Conservation (phyloP, 2,888 invertebrate species). For the Homarus gammarus region DNA sequence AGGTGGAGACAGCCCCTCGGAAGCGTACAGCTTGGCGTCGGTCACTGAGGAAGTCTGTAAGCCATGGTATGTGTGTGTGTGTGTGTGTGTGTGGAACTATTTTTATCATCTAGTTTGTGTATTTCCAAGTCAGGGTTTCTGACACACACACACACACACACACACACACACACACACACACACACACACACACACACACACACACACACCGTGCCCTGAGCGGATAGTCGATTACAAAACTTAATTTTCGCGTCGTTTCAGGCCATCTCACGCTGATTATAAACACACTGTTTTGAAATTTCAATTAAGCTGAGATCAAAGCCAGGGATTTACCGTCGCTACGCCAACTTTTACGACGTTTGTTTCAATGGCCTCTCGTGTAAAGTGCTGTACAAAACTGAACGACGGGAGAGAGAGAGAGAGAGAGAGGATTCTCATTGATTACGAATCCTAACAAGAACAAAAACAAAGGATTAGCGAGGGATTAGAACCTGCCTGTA, state of each 20-base stretch:
- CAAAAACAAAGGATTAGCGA: conserved; percentile 8
- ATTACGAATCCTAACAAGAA: neutral
- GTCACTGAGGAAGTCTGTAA: too few relatives aligned
- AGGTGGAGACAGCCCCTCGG: too few relatives aligned
- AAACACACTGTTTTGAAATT: conserved; percentile 1
- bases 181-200: too few relatives aligned
- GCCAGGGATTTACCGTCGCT: neutral
- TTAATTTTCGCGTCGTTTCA: neutral
- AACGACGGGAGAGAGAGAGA: neutral
- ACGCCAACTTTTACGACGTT: too few relatives aligned
- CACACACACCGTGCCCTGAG: too few relatives aligned
- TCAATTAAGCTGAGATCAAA: neutral
- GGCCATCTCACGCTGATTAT: neutral
- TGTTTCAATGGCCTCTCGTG: neutral
- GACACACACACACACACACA: too few relatives aligned
- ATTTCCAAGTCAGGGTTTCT: too few relatives aligned
- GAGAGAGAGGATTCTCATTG: neutral
- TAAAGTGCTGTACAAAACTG: neutral
- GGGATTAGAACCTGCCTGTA: neutral
- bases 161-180: too few relatives aligned
- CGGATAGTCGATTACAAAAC: neutral
- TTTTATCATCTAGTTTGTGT: too few relatives aligned
- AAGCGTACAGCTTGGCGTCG: too few relatives aligned
- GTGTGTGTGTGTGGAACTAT: too few relatives aligned
- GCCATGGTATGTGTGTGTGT: too few relatives aligned